phyloP scores from a whole-genome alignment of 2,113 vertebrate genomes.

The Pongo pygmaeus region DNA sequence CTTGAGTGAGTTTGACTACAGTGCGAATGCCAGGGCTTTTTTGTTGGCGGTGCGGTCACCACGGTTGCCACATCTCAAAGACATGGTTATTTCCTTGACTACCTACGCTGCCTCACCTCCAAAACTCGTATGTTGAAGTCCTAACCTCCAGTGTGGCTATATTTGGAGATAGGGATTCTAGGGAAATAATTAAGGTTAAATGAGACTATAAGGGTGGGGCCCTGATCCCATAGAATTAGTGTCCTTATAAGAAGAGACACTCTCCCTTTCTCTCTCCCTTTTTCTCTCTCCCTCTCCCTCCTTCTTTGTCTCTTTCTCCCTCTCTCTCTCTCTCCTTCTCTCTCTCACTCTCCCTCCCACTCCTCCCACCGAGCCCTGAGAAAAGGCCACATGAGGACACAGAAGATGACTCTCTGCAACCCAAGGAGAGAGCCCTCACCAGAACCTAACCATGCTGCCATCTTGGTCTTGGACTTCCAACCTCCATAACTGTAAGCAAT shows the following conservation, averaged over 20 bases:
- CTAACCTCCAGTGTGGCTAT: not conserved
- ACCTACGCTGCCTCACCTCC: too few species aligned
- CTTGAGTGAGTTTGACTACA: too few species aligned
- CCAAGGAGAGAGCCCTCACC: fast-evolving
- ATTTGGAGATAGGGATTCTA: not conserved
- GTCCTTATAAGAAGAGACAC: not conserved
- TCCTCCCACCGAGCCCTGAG: not conserved
- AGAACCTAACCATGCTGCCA: not conserved
- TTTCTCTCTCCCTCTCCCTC: too few species aligned
- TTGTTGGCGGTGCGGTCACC: too few species aligned
- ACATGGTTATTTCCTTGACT: too few species aligned
- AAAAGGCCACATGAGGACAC: not conserved
- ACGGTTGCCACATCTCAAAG: too few species aligned
- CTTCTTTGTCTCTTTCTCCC: too few species aligned
- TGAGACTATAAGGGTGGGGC: not conserved
- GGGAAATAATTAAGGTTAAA: not conserved
- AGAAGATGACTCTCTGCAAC: fast-evolving
- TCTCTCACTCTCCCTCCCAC: not conserved
- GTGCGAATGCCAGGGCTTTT: too few species aligned
- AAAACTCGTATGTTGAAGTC: too few species aligned
- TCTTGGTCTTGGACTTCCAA: not conserved
- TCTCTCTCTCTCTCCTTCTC: too few species aligned
- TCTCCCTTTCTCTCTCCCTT: too few species aligned
- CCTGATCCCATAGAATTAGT: not conserved
- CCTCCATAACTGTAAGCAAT: not conserved